Evolutionary conservation across 2,888 invertebrate genomes (phyloP).

Genomic region (Melanostoma mellinum): DNA sequence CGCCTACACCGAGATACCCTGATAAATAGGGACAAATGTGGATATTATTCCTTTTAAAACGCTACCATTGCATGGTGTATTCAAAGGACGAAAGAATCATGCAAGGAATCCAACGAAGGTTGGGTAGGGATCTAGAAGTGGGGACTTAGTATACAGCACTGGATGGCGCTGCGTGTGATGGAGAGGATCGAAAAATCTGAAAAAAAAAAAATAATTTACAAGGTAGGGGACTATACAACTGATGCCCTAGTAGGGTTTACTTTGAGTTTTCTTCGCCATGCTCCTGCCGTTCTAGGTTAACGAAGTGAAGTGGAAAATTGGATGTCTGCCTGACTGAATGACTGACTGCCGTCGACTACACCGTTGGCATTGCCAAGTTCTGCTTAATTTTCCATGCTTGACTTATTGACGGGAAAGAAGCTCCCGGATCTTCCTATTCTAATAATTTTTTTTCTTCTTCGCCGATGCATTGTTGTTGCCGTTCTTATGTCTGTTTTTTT

Average conservation of each 20-base stretch:
- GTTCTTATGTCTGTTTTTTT: constrained; percentile 25
- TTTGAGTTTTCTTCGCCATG: constrained; percentile 4
- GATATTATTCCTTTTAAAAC: constrained; percentile 1
- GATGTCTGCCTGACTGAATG: constrained; percentile 58
- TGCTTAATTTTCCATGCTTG: constrained; percentile 72
- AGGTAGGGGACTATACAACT: not conserved
- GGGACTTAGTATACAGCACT: not conserved
- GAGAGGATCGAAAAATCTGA: not conserved
- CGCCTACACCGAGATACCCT: constrained; percentile 26
- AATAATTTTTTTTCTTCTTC: constrained; percentile 24
- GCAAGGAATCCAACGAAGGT: constrained; percentile 25
- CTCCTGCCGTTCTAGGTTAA: constrained; percentile 44
- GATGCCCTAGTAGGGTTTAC: constrained; percentile 44
- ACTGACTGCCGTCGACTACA: constrained; percentile 38
- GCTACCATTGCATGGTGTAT: not conserved
- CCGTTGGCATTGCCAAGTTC: constrained; percentile 41
- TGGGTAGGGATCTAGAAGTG: not conserved
- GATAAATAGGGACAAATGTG: constrained; percentile 56
- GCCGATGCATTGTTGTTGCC: constrained; percentile 40
- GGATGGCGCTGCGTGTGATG: too few species aligned
- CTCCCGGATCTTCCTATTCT: constrained; percentile 64
- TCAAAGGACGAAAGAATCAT: constrained; percentile 12
- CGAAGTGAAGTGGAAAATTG: constrained; percentile 64
- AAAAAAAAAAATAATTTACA: constrained; percentile 3
- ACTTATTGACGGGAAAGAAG: constrained; percentile 71